A percentile compares a stretch with the other conserved stretches of the same genome.
Evolutionary conservation across 2,888 invertebrate genomes (phyloP).

Genomic region (Drosophila planitibia): DNA sequence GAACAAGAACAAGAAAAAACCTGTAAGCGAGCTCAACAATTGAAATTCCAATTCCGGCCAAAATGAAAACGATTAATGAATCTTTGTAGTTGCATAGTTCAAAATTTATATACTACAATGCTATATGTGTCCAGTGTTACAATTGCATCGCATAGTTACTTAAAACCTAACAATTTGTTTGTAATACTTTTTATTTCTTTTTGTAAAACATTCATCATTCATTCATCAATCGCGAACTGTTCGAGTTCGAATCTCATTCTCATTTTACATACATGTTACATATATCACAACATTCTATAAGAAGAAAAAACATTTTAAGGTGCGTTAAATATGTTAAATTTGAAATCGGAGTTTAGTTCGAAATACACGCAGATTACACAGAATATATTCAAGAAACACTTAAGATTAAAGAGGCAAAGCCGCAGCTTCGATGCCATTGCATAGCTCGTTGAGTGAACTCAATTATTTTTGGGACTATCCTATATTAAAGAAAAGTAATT

Average conservation of each 20-base stretch:
- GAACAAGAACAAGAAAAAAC: slow-evolving; percentile 19
- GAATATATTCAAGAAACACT: slow-evolving; percentile 24
- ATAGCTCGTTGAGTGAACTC: slow-evolving; percentile 14
- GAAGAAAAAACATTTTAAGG: slow-evolving; percentile 25
- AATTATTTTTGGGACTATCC: slow-evolving; percentile 6
- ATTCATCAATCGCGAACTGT: not conserved
- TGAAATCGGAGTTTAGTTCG: slow-evolving; percentile 13
- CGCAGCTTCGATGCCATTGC: slow-evolving; percentile 28
- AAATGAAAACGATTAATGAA: slow-evolving; percentile 20
- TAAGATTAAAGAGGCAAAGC: slow-evolving; percentile 24
- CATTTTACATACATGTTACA: slow-evolving; percentile 46
- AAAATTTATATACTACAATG: slow-evolving; percentile 49
- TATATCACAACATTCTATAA: slow-evolving; percentile 67
- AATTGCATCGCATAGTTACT: slow-evolving; percentile 62
- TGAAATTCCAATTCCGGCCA: slow-evolving; percentile 38
- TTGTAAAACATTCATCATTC: slow-evolving; percentile 22
- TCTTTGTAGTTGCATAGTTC: slow-evolving; percentile 36
- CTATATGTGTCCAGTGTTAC: slow-evolving; percentile 45
- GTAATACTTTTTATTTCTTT: slow-evolving; percentile 41
- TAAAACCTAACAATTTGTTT: slow-evolving; percentile 42
- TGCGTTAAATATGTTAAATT: slow-evolving; percentile 15
- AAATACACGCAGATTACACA: slow-evolving; percentile 21
- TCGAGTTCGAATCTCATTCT: slow-evolving; percentile 28
- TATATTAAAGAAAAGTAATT: slow-evolving; percentile 5
- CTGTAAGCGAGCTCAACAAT: slow-evolving; percentile 44